A percentile compares a stretch with the other conserved stretches of the same genome.
Conservation (phyloP, 2,113 vertebrate species). For the Plecotus auritus region DNA sequence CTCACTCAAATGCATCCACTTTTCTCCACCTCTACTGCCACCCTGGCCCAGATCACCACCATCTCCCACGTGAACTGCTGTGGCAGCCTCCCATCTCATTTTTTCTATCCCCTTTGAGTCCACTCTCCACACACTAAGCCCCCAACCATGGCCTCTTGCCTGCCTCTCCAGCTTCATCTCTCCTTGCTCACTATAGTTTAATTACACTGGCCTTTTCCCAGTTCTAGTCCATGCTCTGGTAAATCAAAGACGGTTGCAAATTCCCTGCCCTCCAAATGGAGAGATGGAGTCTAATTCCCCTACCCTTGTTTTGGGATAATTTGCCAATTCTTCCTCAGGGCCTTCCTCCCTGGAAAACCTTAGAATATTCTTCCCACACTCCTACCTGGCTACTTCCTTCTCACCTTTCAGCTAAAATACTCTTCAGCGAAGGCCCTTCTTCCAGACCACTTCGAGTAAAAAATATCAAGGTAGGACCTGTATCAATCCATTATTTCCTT, state of each 20-base stretch:
- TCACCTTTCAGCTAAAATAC: neutral
- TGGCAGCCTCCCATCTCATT: neutral
- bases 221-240: neutral
- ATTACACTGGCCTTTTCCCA: neutral
- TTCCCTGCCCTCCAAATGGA: accelerated
- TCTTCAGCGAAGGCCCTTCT: neutral
- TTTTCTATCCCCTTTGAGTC: neutral
- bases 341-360: neutral
- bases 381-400: neutral
- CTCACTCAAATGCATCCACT: neutral
- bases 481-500: neutral
- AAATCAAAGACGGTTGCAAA: neutral
- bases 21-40: neutral
- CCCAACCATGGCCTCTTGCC: neutral
- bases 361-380: neutral
- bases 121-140: neutral
- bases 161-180: neutral
- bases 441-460: neutral
- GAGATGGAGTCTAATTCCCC: neutral
- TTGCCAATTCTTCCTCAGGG: neutral
- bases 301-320: neutral
- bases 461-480: neutral
- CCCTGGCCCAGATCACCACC: neutral
- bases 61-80: neutral
- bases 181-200: neutral